Conservation (phyloP, 2,113 vertebrate species). For the Xenopus tropicalis region UCB_Xtro_10.0 CM004451.2:51325501-51326000, state of each 20-base stretch:
- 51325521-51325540: constrained; percentile 50
- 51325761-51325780: constrained; percentile 59
- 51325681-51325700: constrained; percentile 59
- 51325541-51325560: constrained; percentile 51
- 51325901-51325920: neutral
- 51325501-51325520: constrained; percentile 43
- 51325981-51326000: neutral
- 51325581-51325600: constrained; percentile 59
- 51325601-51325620: constrained; percentile 63
- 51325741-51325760: constrained; percentile 71
- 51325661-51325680: constrained; percentile 57
- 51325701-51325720: constrained; percentile 70
- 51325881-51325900: neutral
- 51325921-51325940: neutral
- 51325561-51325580: constrained; percentile 61
- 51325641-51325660: constrained; percentile 56
- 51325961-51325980: neutral
- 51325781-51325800: constrained; percentile 63
- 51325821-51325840: constrained; percentile 57
- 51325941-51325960: neutral
- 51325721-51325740: constrained; percentile 62
- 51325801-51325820: constrained; percentile 70
- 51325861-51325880: constrained; percentile 28
- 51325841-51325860: constrained; percentile 52
- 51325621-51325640: constrained; percentile 57